Percentiles rank a stretch among this genome's conserved stretches.
These are phyloP conservation scores for Listronotus bonariensis DNA, from an alignment of 1,140 invertebrate genomes.

Conservation along the genomic window DNA sequence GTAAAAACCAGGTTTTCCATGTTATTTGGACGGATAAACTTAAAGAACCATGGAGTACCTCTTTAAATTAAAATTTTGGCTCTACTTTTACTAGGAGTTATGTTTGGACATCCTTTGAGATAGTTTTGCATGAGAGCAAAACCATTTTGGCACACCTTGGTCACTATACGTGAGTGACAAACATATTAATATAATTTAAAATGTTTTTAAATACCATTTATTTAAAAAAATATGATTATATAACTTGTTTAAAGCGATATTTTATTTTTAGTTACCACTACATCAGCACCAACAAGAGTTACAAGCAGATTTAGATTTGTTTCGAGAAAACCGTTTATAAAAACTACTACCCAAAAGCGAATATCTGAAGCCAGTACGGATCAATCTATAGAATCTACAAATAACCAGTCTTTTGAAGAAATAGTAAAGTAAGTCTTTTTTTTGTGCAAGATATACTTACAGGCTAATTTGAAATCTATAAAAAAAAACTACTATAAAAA, in stretches of 20 bases:
- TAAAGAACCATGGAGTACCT: too few species aligned
- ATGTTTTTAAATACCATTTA: too few species aligned
- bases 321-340: conserved; percentile 36
- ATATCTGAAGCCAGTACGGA: conserved; percentile 27
- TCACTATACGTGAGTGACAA: too few species aligned
- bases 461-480: neutral
- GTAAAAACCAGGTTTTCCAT: too few species aligned
- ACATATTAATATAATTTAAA: too few species aligned
- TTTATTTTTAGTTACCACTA: conserved; percentile 13
- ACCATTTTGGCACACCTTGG: too few species aligned
- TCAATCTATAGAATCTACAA: conserved; percentile 42
- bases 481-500: neutral
- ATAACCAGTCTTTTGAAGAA: conserved; percentile 43
- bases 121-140: too few species aligned
- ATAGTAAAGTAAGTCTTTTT: neutral
- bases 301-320: conserved; percentile 31
- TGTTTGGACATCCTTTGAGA: too few species aligned
- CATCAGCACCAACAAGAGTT: conserved; percentile 6
- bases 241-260: neutral
- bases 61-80: too few species aligned
- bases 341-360: conserved; percentile 22
- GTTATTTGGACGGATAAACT: too few species aligned
- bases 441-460: neutral
- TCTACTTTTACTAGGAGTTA: too few species aligned
- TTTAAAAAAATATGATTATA: too few species aligned